Evolutionary conservation across 2,888 invertebrate species (phyloP).

Genomic region (Pogonocherus hispidulus): DNA sequence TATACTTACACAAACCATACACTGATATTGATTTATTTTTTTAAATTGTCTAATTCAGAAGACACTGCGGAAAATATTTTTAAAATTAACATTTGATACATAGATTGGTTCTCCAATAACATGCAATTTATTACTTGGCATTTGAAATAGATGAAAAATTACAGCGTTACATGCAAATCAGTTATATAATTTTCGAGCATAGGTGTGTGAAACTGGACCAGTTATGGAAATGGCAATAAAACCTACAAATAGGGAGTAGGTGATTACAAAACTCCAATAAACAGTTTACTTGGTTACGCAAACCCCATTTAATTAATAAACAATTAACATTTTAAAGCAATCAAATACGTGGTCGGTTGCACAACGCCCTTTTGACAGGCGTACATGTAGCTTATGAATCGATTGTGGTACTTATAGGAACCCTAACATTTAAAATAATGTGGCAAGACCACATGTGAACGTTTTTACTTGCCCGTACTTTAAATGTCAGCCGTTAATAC

Average conservation of each 20-base stretch:
- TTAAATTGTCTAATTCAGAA: too few relatives aligned
- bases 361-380: not conserved
- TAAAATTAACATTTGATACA: too few relatives aligned
- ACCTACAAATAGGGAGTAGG: slow-evolving; percentile 6
- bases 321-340: not conserved
- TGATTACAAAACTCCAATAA: slow-evolving; percentile 10
- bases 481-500: slow-evolving; percentile 21
- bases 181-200: slow-evolving; percentile 8
- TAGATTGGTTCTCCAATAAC: too few relatives aligned
- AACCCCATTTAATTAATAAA: slow-evolving; percentile 11
- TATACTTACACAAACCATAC: too few relatives aligned
- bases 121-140: too few relatives aligned
- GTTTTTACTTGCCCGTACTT: not conserved
- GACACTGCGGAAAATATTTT: too few relatives aligned
- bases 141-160: too few relatives aligned
- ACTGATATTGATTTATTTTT: too few relatives aligned
- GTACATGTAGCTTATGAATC: not conserved
- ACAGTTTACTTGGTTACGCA: slow-evolving; percentile 7
- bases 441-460: slow-evolving; percentile 11
- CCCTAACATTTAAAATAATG: slow-evolving; percentile 16
- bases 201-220: slow-evolving; percentile 1
- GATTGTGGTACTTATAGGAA: slow-evolving; percentile 5
- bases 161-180: too few relatives aligned
- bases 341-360: slow-evolving; percentile 1
- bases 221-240: slow-evolving; percentile 1